Percentiles rank a stretch among this genome's conserved stretches.
These are phyloP conservation scores for Labrus mixtus DNA, from an alignment of 2,113 vertebrate genomes.

Conservation along the genomic window DNA sequence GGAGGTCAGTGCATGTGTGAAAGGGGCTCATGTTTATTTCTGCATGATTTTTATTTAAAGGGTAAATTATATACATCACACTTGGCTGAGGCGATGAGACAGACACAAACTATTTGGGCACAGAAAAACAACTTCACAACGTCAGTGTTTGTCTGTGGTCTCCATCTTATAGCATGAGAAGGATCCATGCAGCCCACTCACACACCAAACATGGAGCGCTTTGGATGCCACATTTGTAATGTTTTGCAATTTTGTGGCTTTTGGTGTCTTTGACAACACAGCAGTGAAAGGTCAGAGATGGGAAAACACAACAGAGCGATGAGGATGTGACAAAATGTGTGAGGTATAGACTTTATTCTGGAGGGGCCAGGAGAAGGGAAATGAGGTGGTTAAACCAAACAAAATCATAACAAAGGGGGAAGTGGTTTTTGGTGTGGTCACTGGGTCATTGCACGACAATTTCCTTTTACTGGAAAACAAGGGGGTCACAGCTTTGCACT, in stretches of 20 bases:
- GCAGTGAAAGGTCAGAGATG: constrained; percentile 56
- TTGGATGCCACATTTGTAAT: constrained; percentile 48
- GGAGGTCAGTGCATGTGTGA: not conserved
- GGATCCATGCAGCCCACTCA: constrained; percentile 55
- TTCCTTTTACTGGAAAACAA: constrained; percentile 79
- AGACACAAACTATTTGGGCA: constrained; percentile 24
- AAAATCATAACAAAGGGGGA: constrained; percentile 78
- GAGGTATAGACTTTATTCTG: constrained; percentile 43
- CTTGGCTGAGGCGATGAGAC: not conserved
- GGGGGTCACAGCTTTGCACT: constrained; percentile 72
- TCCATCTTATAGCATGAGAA: constrained; percentile 43
- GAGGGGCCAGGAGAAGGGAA: constrained; percentile 59
- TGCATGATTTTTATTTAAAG: not conserved
- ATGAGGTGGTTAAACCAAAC: constrained; percentile 65
- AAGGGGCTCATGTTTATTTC: not conserved
- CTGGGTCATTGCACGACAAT: constrained; percentile 76
- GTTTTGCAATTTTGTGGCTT: constrained; percentile 70
- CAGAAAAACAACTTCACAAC: constrained; percentile 50
- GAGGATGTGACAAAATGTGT: constrained; percentile 59
- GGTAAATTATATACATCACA: not conserved
- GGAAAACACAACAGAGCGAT: constrained; percentile 31
- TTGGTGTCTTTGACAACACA: constrained; percentile 61
- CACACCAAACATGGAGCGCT: constrained; percentile 59
- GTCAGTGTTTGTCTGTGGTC: constrained; percentile 52
- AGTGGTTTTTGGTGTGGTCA: constrained; percentile 79